phyloP scores from a whole-genome alignment of 1,140 invertebrate species.

The Drosophila bipectinata region DNA sequence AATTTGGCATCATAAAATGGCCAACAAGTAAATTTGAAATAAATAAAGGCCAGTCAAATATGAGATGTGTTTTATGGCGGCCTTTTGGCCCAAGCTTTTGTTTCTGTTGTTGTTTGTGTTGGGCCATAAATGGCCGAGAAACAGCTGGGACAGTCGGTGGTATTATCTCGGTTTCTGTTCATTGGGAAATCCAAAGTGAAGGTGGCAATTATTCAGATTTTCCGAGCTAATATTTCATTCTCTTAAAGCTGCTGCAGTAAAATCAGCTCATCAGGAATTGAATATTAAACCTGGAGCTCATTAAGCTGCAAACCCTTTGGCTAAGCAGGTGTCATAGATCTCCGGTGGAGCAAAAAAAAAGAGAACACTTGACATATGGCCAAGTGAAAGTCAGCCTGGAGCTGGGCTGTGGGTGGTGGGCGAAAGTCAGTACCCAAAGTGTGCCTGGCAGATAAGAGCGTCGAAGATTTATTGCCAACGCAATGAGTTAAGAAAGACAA shows the following conservation, averaged over 20 bases:
- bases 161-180: constrained; percentile 38
- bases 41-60: constrained; percentile 70
- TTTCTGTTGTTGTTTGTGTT: constrained; percentile 1
- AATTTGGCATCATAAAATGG: constrained; percentile 81
- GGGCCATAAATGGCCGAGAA: constrained; percentile 31
- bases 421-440: constrained; percentile 43
- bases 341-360: constrained; percentile 1
- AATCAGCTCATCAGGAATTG: constrained; percentile 52
- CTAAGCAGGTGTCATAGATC: constrained; percentile 75
- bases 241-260: constrained; percentile 46
- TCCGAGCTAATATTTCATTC: constrained; percentile 57
- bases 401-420: not conserved
- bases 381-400: constrained; percentile 22
- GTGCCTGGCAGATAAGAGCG: constrained; percentile 76
- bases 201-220: constrained; percentile 63
- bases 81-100: constrained; percentile 38
- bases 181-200: constrained; percentile 7
- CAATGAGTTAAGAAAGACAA: constrained; percentile 84
- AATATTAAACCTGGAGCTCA: constrained; percentile 58
- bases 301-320: constrained; percentile 51
- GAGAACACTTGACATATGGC: constrained; percentile 26
- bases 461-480: constrained; percentile 82
- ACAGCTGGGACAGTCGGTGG: constrained; percentile 13
- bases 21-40: constrained; percentile 80
- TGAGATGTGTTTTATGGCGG: constrained; percentile 65